These are phyloP conservation scores for Seriola quinqueradiata DNA, from an alignment of 2,113 vertebrate species.

Conservation along the genomic window DNA sequence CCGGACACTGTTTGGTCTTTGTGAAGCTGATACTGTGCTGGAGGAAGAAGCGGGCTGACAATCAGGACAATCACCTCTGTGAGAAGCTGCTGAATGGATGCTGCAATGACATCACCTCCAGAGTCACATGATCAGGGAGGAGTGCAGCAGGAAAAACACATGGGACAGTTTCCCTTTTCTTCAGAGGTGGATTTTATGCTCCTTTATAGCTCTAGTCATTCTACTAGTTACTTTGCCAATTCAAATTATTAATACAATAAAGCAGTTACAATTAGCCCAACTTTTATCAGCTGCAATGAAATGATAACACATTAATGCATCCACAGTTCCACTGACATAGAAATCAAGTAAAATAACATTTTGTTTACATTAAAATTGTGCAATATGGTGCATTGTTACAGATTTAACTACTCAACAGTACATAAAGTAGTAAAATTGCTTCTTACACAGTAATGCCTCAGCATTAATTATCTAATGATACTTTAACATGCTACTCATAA, in stretches of 20 bases:
- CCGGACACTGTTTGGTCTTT: background rate
- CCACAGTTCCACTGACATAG: too few species aligned
- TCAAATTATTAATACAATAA: background rate
- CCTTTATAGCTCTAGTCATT: background rate
- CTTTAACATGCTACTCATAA: too few species aligned
- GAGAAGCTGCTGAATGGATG: conserved; percentile 42
- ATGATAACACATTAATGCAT: too few species aligned
- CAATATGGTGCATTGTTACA: too few species aligned
- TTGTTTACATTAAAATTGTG: too few species aligned
- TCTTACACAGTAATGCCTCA: too few species aligned
- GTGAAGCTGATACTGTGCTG: background rate
- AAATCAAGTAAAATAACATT: too few species aligned
- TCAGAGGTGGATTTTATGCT: background rate
- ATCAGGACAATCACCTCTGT: conserved; percentile 42
- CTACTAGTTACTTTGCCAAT: background rate
- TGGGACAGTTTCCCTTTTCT: conserved; percentile 4
- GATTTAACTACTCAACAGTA: too few species aligned
- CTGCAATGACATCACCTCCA: conserved; percentile 63
- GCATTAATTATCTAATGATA: too few species aligned
- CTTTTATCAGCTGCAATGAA: background rate
- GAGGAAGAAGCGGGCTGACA: conserved; percentile 10
- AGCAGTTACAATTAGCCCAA: background rate
- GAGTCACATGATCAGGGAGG: conserved; percentile 63
- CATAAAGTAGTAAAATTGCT: too few species aligned
- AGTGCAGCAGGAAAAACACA: conserved; percentile 7